Evolutionary conservation across 1,140 invertebrate species (phyloP).

Genomic region (Philotrypesis tridentata): DNA sequence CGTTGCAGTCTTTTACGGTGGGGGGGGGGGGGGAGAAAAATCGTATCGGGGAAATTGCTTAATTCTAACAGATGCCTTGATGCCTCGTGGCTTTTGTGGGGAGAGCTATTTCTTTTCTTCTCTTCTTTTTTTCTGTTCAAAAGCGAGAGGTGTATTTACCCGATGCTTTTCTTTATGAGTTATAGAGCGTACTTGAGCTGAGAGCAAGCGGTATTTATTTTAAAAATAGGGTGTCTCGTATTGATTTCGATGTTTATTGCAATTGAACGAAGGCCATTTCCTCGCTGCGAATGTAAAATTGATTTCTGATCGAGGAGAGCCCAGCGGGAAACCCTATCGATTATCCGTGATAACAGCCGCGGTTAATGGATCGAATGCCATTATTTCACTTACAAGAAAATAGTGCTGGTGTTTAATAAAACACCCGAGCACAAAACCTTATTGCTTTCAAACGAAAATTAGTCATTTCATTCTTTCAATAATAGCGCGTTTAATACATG

Average conservation of each 20-base stretch:
- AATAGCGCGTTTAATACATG: too few species aligned
- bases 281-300: not conserved
- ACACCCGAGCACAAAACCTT: too few species aligned
- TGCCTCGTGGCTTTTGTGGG: not conserved
- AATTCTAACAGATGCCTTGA: slow-evolving; percentile 13
- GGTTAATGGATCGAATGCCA: not conserved
- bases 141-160: not conserved
- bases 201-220: not conserved
- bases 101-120: not conserved
- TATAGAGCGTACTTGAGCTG: not conserved
- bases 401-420: too few species aligned
- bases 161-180: not conserved
- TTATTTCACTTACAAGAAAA: too few species aligned
- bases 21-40: slow-evolving; percentile 8
- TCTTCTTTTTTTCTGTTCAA: too few species aligned
- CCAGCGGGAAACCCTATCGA: not conserved
- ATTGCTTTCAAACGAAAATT: not conserved
- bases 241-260: not conserved
- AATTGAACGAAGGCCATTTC: not conserved
- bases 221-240: not conserved
- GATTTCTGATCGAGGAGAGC: not conserved
- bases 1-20: not conserved
- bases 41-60: not conserved
- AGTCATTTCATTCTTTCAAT: not conserved
- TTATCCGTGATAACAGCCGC: not conserved